Percentiles rank a stretch among this genome's conserved stretches.
Conservation (phyloP, 2,113 vertebrate species). For the Syrmaticus mikado region DNA sequence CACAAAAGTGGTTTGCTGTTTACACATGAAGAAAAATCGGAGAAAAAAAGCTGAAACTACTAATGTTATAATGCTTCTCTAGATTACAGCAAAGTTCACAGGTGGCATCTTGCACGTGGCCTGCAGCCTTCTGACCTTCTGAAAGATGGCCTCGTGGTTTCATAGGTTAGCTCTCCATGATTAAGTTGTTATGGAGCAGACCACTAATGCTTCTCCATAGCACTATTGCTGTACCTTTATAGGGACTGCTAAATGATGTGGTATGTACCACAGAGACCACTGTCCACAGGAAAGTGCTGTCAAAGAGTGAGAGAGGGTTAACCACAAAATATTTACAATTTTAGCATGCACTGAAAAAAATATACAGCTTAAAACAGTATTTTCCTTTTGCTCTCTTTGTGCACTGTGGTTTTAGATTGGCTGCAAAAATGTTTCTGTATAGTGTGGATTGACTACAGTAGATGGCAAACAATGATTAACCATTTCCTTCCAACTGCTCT, state of each 20-base stretch:
- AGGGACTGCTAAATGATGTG: constrained; percentile 15
- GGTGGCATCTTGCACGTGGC: not conserved
- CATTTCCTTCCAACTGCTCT: constrained; percentile 35
- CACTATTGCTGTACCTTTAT: constrained; percentile 7
- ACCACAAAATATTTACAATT: constrained; percentile 32
- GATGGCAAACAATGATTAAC: constrained; percentile 59
- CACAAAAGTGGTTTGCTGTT: not conserved
- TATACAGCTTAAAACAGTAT: not conserved
- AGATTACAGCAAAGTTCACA: not conserved
- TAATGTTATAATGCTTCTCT: not conserved
- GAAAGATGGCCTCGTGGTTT: constrained; percentile 12
- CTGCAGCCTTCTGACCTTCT: not conserved
- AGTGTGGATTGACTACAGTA: constrained; percentile 18
- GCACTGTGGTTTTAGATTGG: constrained; percentile 1
- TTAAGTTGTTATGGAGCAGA: not conserved
- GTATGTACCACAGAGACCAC: constrained; percentile 34
- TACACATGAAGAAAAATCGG: not conserved
- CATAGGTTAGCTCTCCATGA: not conserved
- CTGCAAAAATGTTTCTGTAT: constrained; percentile 16
- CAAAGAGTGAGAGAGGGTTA: not conserved
- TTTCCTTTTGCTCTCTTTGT: constrained; percentile 31
- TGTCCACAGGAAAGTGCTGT: not conserved
- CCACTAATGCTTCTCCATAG: constrained; percentile 19
- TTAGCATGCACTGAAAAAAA: not conserved
- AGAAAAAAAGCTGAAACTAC: not conserved